Conservation (phyloP, 2,113 vertebrate genomes). For the Amazona guildingii region DNA sequence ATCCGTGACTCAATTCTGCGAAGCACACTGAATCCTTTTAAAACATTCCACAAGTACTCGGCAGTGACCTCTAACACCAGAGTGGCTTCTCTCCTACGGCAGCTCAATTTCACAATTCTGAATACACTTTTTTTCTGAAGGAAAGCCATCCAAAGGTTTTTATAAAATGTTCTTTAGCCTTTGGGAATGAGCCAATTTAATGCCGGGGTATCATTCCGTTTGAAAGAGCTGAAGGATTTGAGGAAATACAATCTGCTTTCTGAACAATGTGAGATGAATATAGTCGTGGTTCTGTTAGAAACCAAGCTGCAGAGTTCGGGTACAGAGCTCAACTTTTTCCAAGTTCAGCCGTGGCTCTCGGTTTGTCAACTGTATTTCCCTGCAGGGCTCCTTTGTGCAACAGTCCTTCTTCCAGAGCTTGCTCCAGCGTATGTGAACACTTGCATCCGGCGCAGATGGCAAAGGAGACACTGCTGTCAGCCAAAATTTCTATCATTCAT, state of each 20-base stretch:
- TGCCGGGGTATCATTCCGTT: conserved; percentile 14
- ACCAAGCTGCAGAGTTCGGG: neutral
- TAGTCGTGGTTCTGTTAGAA: neutral
- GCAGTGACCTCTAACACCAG: conserved; percentile 27
- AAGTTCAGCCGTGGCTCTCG: neutral
- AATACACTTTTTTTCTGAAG: neutral
- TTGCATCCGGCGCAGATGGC: neutral
- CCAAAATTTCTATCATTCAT: neutral
- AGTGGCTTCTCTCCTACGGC: neutral
- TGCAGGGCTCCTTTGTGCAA: neutral
- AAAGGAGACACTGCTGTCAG: neutral
- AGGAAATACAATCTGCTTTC: conserved; percentile 38
- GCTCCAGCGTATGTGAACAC: neutral
- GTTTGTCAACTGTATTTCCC: neutral
- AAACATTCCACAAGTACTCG: neutral
- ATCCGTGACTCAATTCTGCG: conserved; percentile 26
- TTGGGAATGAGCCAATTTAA: conserved; percentile 41
- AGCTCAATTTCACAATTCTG: conserved; percentile 50
- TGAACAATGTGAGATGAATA: neutral
- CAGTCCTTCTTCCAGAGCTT: neutral
- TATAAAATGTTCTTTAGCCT: conserved; percentile 14
- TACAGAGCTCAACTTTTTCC: neutral
- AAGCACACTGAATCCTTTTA: neutral
- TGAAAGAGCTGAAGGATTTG: conserved; percentile 3
- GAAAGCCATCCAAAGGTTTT: conserved; percentile 27